A percentile compares a stretch with the other conserved stretches of the same genome.
Evolutionary conservation across 2,113 vertebrate genomes (phyloP).

Genomic region (Xenopus borealis): DNA sequence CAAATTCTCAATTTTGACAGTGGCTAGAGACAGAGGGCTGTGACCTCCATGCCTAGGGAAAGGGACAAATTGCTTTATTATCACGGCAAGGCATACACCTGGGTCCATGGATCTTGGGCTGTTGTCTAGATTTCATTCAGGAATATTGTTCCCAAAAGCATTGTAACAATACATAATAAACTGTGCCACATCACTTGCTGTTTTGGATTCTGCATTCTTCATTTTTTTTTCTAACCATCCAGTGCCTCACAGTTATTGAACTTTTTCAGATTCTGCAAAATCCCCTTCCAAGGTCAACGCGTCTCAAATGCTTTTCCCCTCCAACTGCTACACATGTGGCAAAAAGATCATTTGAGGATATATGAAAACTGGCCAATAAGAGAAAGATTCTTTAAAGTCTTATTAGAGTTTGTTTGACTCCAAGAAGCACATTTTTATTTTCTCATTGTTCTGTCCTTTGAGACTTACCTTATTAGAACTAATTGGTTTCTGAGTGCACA

Average conservation of each 20-base stretch:
- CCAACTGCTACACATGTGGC: no score
- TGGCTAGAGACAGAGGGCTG: neutral
- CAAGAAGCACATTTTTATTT: conserved; percentile 23
- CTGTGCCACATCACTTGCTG: neutral
- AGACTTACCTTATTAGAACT: conserved; percentile 37
- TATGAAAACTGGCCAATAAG: neutral
- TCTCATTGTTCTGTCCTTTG: conserved; percentile 10
- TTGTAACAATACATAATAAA: conserved; percentile 23
- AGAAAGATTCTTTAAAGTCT: conserved; percentile 11
- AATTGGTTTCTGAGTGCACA: conserved; percentile 44
- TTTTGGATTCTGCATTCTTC: conserved; percentile 4
- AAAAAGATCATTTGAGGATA: conserved; percentile 14
- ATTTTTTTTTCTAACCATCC: conserved; percentile 15
- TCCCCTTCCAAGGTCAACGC: neutral
- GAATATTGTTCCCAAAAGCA: conserved; percentile 25
- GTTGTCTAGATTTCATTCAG: neutral
- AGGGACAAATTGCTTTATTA: conserved; percentile 14
- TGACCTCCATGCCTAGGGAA: neutral
- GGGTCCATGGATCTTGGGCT: neutral
- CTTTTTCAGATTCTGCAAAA: neutral
- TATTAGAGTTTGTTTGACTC: conserved; percentile 25
- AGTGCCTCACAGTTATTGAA: neutral
- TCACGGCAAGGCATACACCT: neutral
- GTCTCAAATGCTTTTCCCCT: no score
- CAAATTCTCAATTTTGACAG: no score